Evolutionary conservation across 2,113 vertebrate species (phyloP).

Genomic region (Megalops atlanticus): DNA sequence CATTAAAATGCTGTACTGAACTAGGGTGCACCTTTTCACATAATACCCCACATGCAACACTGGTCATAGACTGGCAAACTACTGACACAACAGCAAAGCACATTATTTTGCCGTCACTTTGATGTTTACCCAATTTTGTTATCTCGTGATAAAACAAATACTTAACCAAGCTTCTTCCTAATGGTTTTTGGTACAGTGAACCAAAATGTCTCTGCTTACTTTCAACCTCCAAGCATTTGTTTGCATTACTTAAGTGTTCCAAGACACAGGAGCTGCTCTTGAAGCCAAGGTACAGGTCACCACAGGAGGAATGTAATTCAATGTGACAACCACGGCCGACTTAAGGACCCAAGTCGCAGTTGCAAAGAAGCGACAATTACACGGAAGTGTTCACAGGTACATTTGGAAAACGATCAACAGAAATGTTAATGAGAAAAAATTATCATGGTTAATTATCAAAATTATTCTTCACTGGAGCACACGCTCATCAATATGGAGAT

Average conservation of each 20-base stretch:
- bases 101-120: no score
- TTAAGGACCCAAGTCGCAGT: slow-evolving; percentile 32
- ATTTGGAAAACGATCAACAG: slow-evolving; percentile 11
- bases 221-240: neutral
- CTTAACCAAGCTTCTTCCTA: neutral
- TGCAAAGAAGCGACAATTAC: slow-evolving; percentile 25
- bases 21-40: no score
- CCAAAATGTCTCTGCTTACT: neutral
- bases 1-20: no score
- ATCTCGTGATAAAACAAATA: no score
- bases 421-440: slow-evolving; percentile 28
- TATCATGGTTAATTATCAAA: slow-evolving; percentile 43
- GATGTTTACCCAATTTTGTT: no score
- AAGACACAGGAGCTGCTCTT: neutral
- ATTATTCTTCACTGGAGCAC: slow-evolving; percentile 45
- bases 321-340: slow-evolving; percentile 58
- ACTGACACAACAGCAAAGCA: no score
- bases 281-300: neutral
- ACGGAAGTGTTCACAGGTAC: slow-evolving; percentile 10
- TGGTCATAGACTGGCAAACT: no score
- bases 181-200: neutral
- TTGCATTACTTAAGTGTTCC: neutral
- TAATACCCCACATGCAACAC: no score
- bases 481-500: slow-evolving; percentile 42
- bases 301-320: slow-evolving; percentile 35